Evolutionary conservation across 2,888 invertebrate species (phyloP).

Genomic region (Crepidodera aurea): DNA sequence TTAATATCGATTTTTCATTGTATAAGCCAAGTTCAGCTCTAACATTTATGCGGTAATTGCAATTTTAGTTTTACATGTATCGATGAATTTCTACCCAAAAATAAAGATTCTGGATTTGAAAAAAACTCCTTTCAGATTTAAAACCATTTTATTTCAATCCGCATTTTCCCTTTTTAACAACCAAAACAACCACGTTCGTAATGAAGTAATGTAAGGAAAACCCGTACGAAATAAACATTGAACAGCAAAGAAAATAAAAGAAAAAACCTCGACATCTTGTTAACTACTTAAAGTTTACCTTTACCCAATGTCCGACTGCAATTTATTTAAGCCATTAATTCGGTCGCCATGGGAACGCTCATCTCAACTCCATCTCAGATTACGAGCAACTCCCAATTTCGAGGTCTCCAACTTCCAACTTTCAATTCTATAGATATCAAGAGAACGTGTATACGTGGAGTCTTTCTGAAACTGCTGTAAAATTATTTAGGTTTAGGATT

Average conservation of each 20-base stretch:
- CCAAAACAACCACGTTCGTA: too few species aligned
- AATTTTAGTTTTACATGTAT: too few species aligned
- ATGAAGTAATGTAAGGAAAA: too few species aligned
- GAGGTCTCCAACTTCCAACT: constrained; percentile 3
- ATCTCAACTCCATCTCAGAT: constrained; percentile 13
- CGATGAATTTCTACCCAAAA: too few species aligned
- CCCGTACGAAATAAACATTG: neutral
- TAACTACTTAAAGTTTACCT: constrained; percentile 18
- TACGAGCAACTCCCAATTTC: constrained; percentile 6
- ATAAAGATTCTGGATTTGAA: too few species aligned
- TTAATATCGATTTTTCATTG: too few species aligned
- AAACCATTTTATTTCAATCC: too few species aligned
- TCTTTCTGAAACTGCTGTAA: neutral
- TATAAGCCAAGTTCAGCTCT: too few species aligned
- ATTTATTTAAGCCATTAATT: constrained; percentile 26
- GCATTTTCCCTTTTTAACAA: too few species aligned
- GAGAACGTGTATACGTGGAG: neutral
- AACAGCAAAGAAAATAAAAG: neutral
- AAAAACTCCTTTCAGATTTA: too few species aligned
- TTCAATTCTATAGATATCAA: constrained; percentile 12
- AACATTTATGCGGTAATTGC: too few species aligned
- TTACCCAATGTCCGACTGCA: constrained; percentile 19
- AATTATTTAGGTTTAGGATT: neutral
- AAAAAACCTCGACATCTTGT: constrained; percentile 11
- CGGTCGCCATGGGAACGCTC: constrained; percentile 15